These are phyloP conservation scores for Epinephelus lanceolatus DNA, from an alignment of 2,113 vertebrate species.

Conservation along the genomic window DNA sequence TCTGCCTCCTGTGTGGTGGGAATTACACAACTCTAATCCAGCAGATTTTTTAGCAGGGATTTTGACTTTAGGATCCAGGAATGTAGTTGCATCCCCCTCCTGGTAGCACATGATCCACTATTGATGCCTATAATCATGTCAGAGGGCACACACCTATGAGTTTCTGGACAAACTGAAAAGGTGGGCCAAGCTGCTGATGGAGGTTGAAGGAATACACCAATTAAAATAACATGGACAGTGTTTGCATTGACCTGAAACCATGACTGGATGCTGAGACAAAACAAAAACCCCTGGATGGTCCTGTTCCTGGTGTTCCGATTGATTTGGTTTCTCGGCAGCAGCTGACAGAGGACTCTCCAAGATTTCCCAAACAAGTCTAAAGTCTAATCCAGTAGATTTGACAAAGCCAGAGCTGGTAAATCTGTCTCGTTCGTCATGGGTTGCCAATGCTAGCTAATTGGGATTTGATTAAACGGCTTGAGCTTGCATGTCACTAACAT, in stretches of 20 bases:
- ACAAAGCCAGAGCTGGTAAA: constrained; percentile 61
- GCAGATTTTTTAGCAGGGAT: constrained; percentile 69
- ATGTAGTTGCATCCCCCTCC: constrained; percentile 47
- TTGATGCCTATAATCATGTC: constrained; percentile 41
- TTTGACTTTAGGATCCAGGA: constrained; percentile 63
- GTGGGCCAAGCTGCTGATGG: neutral
- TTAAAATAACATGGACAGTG: neutral
- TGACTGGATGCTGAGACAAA: neutral
- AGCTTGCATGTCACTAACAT: constrained; percentile 49
- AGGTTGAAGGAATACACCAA: neutral
- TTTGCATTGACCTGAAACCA: neutral
- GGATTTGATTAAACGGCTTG: constrained; percentile 74
- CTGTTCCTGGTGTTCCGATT: neutral
- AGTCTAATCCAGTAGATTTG: constrained; percentile 71
- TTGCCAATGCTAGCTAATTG: constrained; percentile 67
- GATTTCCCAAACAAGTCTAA: constrained; percentile 58
- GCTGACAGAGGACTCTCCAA: constrained; percentile 34
- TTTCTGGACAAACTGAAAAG: constrained; percentile 5
- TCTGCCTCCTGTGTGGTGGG: constrained; percentile 68
- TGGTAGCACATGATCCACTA: constrained; percentile 31
- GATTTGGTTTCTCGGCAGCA: constrained; percentile 20
- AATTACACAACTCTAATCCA: constrained; percentile 76
- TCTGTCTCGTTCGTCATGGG: constrained; percentile 54
- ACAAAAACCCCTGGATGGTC: neutral
- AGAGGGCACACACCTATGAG: constrained; percentile 19